phyloP scores from a whole-genome alignment of 2,113 vertebrate genomes.

The Paraplagusia blochii region DNA sequence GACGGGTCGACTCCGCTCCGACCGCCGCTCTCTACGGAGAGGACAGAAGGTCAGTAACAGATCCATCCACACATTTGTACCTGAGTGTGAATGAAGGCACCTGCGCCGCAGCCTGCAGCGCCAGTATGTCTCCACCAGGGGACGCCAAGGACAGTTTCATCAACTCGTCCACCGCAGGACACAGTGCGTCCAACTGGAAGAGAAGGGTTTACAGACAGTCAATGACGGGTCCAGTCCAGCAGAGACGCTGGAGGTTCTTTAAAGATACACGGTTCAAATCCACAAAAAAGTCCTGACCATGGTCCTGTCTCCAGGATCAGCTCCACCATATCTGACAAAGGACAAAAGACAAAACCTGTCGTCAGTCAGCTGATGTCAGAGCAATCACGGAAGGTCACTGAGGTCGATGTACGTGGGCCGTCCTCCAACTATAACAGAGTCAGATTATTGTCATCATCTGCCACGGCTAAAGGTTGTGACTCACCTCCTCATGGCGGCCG shows the following conservation, averaged over 20 bases:
- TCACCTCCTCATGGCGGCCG: slow-evolving; percentile 86
- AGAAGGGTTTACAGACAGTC: not conserved
- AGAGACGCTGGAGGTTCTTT: no score
- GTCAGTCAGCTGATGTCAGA: no score
- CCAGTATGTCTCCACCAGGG: slow-evolving; percentile 55
- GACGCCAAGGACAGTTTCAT: slow-evolving; percentile 70
- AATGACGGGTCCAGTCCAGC: not conserved
- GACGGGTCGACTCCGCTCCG: slow-evolving; percentile 82
- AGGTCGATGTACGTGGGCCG: no score
- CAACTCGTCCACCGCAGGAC: slow-evolving; percentile 81
- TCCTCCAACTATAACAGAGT: no score
- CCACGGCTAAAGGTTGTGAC: no score
- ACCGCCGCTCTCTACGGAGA: slow-evolving; percentile 75
- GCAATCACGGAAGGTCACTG: no score
- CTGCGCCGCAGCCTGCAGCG: slow-evolving; percentile 78
- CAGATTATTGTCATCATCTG: no score
- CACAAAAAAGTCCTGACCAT: slow-evolving; percentile 49
- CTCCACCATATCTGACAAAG: slow-evolving; percentile 59
- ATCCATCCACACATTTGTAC: not conserved
- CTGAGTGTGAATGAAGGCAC: slow-evolving; percentile 55
- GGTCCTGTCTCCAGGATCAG: slow-evolving; percentile 66
- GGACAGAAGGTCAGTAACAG: no score
- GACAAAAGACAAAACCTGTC: no score
- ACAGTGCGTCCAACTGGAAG: slow-evolving; percentile 87
- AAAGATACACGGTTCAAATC: no score